Conservation (phyloP, 2,888 invertebrate species). For the Willowsia nigromaculata region DNA sequence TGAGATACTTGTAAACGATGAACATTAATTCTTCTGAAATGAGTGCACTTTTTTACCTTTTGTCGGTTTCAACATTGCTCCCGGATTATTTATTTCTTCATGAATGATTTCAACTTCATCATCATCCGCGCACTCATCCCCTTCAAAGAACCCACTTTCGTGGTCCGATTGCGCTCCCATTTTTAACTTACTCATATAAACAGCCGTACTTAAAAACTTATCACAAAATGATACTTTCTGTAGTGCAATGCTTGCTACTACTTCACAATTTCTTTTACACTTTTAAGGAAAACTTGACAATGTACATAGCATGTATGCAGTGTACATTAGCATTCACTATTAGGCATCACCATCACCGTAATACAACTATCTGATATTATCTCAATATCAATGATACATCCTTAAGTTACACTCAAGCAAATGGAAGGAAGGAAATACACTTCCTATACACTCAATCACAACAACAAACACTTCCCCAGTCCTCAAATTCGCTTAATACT, state of each 20-base stretch:
- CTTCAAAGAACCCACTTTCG: slow-evolving; percentile 92
- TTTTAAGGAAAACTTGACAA: too few species aligned
- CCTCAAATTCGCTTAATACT: neutral
- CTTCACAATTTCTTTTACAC: neutral
- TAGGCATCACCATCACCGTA: too few species aligned
- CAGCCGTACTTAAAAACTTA: neutral
- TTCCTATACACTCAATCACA: neutral
- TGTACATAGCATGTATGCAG: too few species aligned
- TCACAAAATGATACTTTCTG: neutral
- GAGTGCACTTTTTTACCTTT: slow-evolving; percentile 50
- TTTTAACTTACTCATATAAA: slow-evolving; percentile 75
- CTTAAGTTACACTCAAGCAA: neutral
- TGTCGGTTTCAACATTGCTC: slow-evolving; percentile 54
- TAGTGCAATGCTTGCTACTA: neutral
- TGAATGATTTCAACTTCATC: slow-evolving; percentile 81
- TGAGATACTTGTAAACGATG: too few species aligned
- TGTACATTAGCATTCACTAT: too few species aligned
- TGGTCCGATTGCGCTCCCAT: slow-evolving; percentile 86
- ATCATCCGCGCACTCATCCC: slow-evolving; percentile 84
- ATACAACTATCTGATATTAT: too few species aligned
- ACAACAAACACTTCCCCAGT: slow-evolving; percentile 7
- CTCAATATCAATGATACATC: neutral
- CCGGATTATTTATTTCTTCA: slow-evolving; percentile 78
- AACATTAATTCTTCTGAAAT: too few species aligned
- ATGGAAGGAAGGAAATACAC: neutral